phyloP scores from a whole-genome alignment of 2,113 vertebrate species.

The Todiramphus saurophagus region DNA sequence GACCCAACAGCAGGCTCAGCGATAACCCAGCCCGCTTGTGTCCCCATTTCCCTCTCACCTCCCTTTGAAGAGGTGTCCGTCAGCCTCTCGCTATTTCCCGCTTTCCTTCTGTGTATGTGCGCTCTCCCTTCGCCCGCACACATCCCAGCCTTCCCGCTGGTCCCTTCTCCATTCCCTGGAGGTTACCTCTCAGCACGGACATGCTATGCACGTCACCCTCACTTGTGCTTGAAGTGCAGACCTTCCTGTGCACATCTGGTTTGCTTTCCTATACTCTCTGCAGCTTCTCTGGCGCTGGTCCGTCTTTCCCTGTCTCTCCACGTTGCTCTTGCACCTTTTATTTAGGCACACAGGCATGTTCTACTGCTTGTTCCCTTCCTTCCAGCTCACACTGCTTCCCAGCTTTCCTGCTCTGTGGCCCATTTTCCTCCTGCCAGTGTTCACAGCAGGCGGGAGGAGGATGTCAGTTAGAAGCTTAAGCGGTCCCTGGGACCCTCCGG shows the following conservation, averaged over 20 bases:
- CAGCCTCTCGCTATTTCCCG: not conserved
- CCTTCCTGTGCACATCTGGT: not conserved
- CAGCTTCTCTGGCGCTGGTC: not conserved
- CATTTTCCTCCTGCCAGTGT: not conserved
- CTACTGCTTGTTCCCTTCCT: not conserved
- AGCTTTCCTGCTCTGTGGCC: not conserved
- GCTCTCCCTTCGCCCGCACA: not conserved
- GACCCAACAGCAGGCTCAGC: not conserved
- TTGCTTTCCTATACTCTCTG: not conserved
- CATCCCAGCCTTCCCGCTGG: not conserved
- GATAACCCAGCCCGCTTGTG: not conserved
- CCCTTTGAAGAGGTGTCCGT: not conserved
- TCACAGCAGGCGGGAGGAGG: not conserved
- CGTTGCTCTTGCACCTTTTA: not conserved
- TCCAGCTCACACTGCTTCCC: not conserved
- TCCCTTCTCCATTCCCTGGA: not conserved
- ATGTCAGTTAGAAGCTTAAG: constrained; percentile 31
- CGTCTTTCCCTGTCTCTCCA: not conserved
- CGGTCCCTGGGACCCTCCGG: constrained; percentile 29
- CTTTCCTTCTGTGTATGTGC: not conserved
- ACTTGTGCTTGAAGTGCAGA: not conserved
- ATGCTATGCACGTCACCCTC: too few species aligned
- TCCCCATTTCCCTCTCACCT: not conserved
- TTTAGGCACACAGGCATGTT: not conserved
- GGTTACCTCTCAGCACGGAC: not conserved